Evolutionary conservation across 2,113 vertebrate species (phyloP), one percentile per base, ranked within the genome.

Genomic region (Falco punctatus): DNA sequence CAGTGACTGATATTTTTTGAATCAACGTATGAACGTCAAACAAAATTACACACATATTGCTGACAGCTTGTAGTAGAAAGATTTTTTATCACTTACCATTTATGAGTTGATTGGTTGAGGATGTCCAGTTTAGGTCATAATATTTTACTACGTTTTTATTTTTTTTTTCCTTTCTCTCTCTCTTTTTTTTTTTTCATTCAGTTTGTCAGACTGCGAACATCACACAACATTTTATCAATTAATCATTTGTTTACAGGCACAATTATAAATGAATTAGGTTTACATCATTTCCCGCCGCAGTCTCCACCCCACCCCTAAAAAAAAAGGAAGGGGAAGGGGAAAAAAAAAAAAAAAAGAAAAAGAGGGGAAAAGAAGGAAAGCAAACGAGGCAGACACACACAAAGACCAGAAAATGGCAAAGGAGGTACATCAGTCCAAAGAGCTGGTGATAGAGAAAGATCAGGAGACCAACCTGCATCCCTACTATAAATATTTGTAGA

Each of bases 1-100:
- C 62, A 65, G 55, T 21, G 65, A 84, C 48, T 75, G 82, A 38
- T 92, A 88, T 94, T 96, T 96, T 96, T 91, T 1, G 96, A 96
- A 97, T 88, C 95, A 91, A 86, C 49, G 51, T 52, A 70, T 4
- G 14, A 96, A 96, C 65, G 90, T 94, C 91, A 97, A 97, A 92
- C 93, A 96, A 93, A 96, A 96, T 61, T 86, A 58, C 83, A 88
- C 72, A 71, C 79, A 65, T 94, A 92, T 85, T 95, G 79, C 81
- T 91, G 88, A 95, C 96, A 95, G 61, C 77, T 95, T 84, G 85
- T 82, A 89, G 55, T 82, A 92, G 86, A 92, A 91, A 95, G 57
- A 89, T 86, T n/a, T 90, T 95, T 92, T 89, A 96, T 94, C 84
- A 97, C 97, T 97, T 97, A 98, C 97, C 97, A 96, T 96, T 95